phyloP scores from a whole-genome alignment of 2,113 vertebrate genomes.

The Isichthys henryi region DNA sequence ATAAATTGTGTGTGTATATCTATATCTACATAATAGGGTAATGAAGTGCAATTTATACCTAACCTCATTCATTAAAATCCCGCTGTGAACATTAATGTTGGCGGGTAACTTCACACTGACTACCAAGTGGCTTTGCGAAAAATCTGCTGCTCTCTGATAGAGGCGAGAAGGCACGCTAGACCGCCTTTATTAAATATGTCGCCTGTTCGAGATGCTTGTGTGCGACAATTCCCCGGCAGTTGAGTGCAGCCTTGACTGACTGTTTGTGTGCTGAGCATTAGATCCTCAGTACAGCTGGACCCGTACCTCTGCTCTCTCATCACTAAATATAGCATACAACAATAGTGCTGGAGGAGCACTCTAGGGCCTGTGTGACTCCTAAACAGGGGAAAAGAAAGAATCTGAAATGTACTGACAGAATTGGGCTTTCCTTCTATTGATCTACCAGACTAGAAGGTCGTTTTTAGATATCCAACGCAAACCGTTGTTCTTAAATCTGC shows the following conservation, averaged over 20 bases:
- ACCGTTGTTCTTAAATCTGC: background rate
- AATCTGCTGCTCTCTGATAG: background rate
- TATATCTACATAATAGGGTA: background rate
- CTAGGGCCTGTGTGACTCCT: background rate
- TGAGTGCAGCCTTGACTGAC: background rate
- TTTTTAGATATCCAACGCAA: background rate
- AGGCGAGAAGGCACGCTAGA: background rate
- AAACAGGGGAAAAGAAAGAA: background rate
- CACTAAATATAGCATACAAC: background rate
- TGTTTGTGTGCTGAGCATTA: background rate
- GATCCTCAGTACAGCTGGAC: background rate
- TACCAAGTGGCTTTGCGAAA: background rate
- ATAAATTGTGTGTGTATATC: background rate
- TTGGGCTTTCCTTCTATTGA: background rate
- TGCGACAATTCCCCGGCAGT: background rate
- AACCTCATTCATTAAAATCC: background rate
- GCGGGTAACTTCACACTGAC: background rate
- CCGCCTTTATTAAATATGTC: background rate
- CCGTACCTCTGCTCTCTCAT: background rate
- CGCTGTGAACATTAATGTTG: background rate
- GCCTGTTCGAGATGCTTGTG: background rate
- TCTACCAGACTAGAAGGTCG: background rate
- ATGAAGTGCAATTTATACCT: background rate
- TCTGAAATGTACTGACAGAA: background rate
- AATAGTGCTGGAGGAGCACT: background rate